phyloP scores from a whole-genome alignment of 2,888 invertebrate genomes.

The Pyrrhosoma nymphula region DNA sequence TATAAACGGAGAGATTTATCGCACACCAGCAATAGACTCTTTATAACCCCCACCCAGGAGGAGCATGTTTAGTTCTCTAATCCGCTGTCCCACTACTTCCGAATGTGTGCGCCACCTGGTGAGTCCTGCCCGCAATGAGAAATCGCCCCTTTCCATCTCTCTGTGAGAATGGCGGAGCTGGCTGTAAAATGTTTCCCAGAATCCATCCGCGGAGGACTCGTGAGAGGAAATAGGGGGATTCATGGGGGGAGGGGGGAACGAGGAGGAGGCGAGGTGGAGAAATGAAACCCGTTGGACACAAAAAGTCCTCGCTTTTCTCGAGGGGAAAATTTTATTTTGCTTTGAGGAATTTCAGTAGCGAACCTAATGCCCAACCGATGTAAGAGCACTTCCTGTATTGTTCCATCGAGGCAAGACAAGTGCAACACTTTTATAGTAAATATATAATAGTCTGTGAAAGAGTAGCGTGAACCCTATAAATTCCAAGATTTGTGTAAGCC shows the following conservation, averaged over 20 bases:
- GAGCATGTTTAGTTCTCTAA: slow-evolving; percentile 23
- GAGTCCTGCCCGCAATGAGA: not conserved
- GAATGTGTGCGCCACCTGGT: not conserved
- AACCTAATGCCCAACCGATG: not conserved
- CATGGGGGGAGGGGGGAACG: not conserved
- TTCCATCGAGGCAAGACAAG: not conserved
- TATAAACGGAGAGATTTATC: slow-evolving; percentile 52
- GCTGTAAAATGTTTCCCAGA: slow-evolving; percentile 54
- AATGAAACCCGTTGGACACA: slow-evolving; percentile 32
- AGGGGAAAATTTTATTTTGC: slow-evolving; percentile 42
- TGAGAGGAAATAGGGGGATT: not conserved
- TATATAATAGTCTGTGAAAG: not conserved
- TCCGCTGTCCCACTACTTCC: slow-evolving; percentile 21
- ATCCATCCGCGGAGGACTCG: slow-evolving; percentile 30
- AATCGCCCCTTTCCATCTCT: slow-evolving; percentile 37
- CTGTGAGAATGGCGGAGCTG: slow-evolving; percentile 6
- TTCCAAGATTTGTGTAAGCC: no score
- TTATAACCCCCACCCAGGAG: not conserved
- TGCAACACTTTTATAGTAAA: not conserved
- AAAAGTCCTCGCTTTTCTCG: slow-evolving; percentile 19
- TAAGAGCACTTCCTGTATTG: not conserved
- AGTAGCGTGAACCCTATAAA: not conserved
- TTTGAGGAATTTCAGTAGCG: slow-evolving; percentile 58
- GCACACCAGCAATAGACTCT: slow-evolving; percentile 9
- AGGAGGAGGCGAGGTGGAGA: not conserved